These are phyloP conservation scores for Corvus moneduloides DNA, from an alignment of 2,113 vertebrate genomes.

Conservation along the genomic window DNA sequence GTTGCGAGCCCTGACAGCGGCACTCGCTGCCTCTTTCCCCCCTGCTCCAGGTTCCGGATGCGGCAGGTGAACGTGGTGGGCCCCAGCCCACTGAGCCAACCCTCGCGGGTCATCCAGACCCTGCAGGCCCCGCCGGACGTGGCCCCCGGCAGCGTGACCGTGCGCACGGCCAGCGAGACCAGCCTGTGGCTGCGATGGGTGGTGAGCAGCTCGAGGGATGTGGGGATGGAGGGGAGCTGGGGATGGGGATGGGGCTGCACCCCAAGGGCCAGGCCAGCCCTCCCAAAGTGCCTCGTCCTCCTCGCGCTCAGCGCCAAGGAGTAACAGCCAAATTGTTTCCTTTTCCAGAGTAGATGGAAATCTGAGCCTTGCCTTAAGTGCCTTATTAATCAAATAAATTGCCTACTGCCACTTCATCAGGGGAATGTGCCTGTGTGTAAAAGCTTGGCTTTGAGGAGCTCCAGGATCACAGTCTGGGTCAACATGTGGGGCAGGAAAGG, in stretches of 20 bases:
- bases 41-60: constrained; percentile 84
- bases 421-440: background rate
- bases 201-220: constrained; percentile 65
- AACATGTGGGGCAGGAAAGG: background rate
- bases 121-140: constrained; percentile 89
- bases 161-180: constrained; percentile 88
- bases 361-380: background rate
- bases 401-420: background rate
- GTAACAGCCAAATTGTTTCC: background rate
- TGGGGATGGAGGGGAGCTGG: background rate
- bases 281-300: background rate
- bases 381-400: constrained; percentile 2
- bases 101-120: constrained; percentile 91
- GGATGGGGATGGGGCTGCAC: background rate
- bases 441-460: background rate
- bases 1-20: background rate
- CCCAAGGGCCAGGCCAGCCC: no score
- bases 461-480: background rate
- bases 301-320: rapidly evolving
- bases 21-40: rapidly evolving
- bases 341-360: background rate
- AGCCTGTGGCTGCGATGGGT: constrained; percentile 89
- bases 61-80: constrained; percentile 90
- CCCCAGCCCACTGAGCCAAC: constrained; percentile 80
- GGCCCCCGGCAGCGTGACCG: constrained; percentile 81